phyloP scores from a whole-genome alignment of 2,888 invertebrate species.

The Aelia acuminata region DNA sequence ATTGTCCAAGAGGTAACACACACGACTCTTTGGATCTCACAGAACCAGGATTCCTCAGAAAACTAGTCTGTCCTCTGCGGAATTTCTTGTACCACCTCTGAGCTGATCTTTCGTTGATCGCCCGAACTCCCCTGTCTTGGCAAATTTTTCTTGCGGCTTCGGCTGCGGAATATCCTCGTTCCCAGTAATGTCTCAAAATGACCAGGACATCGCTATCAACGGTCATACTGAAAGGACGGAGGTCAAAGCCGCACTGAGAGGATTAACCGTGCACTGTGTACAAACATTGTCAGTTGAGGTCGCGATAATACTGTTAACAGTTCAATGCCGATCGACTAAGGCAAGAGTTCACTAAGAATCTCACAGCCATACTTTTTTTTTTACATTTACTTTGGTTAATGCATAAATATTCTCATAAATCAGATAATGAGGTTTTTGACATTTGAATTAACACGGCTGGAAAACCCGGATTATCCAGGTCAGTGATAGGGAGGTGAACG shows the following conservation, averaged over 20 bases:
- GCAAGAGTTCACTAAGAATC: not conserved
- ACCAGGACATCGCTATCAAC: not conserved
- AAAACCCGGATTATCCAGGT: too few species aligned
- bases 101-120: not conserved
- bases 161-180: not conserved
- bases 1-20: not conserved
- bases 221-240: not conserved
- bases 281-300: not conserved
- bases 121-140: not conserved
- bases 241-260: not conserved
- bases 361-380: not conserved
- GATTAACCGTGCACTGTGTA: not conserved
- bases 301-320: not conserved
- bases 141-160: not conserved
- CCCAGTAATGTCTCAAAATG: not conserved
- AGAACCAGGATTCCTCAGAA: not conserved
- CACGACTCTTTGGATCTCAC: not conserved
- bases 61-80: not conserved
- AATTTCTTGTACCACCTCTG: not conserved
- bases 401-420: too few species aligned
- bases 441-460: too few species aligned
- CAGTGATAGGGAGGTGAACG: too few species aligned
- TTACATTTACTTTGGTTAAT: not conserved
- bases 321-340: not conserved
- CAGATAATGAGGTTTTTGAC: too few species aligned